Base-by-base conservation (phyloP, 2,888 invertebrate species). In the Endotricha flammealis region DNA sequence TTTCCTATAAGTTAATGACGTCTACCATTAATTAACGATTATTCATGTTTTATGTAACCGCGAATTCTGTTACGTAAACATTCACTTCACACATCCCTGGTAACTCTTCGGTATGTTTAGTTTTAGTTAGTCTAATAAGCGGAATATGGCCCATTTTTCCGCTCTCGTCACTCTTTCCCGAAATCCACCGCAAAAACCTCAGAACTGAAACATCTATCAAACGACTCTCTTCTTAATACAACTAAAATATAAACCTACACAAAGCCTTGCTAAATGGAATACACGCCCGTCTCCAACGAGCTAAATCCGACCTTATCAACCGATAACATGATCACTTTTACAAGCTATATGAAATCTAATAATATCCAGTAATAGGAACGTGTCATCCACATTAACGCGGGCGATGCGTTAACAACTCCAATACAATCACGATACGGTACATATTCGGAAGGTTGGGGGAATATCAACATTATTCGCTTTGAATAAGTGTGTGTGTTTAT, bases 391-490 rank as follows among this genome's bases (percentile, higher is more conserved):
- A 62, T 64, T 65, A 62, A 64, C 50, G 55, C 53, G 50, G 56
- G 57, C 72, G 67, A 66, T 63, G 67, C 65, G 67, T 75, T 76
- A 75, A 67, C 72, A 66, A 78, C 78, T 72, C 58, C 64, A 75
- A 64, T 54, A 51, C 62, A 53, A 66, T 68, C 58, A 60, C 50
- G 56, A 68, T 79, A 82, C 70, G 78, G 81, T 71, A 62, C 67
- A 83, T 57, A 74, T 78, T 82, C 61, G 66, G 59, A 63, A 61
- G 64, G 54, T 72, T 63, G 56, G 62, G 65, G 64, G 67, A 74
- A 70, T 68, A 78, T 76, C 70, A 78, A 79, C 79, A 78, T 74
- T 75, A 72, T 74, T 69, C 64, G 64, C 65, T 76, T 75, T 68
- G 68, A 66, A 71, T 69, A 65, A 71, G 68, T 64, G 60, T 69